phyloP scores from a whole-genome alignment of 2,888 invertebrate genomes.

The Tipula unca region DNA sequence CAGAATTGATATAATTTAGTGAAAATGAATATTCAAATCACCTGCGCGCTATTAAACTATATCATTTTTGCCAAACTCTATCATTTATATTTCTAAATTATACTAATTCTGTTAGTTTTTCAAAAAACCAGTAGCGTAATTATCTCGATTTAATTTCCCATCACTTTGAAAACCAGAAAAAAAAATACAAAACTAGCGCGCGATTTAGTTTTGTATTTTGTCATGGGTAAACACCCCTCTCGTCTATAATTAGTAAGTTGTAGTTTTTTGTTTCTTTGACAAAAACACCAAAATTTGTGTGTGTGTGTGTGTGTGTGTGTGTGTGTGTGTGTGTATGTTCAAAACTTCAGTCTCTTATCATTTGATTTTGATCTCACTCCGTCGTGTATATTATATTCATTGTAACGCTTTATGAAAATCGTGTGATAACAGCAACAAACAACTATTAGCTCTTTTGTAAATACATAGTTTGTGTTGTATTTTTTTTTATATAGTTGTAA shows the following conservation, averaged over 20 bases:
- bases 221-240: slow-evolving; percentile 14
- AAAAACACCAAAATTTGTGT: not conserved
- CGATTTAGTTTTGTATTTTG: slow-evolving; percentile 8
- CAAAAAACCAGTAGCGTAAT: not conserved
- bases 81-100: not conserved
- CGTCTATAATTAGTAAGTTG: not conserved
- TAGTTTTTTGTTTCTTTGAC: not conserved
- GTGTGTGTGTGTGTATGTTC: not conserved
- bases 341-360: not conserved
- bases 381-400: not conserved
- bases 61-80: not conserved
- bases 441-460: not conserved
- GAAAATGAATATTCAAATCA: not conserved
- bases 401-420: slow-evolving; percentile 14
- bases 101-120: not conserved
- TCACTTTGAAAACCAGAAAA: not conserved
- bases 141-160: not conserved
- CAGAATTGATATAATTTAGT: not conserved
- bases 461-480: not conserved
- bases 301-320: too few relatives aligned
- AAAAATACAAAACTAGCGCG: not conserved
- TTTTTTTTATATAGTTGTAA: not conserved
- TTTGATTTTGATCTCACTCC: not conserved
- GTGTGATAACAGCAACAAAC: not conserved
- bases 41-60: not conserved